Conservation (phyloP, 2,797 vertebrate genomes). For the Ispidina lecontei region DNA sequence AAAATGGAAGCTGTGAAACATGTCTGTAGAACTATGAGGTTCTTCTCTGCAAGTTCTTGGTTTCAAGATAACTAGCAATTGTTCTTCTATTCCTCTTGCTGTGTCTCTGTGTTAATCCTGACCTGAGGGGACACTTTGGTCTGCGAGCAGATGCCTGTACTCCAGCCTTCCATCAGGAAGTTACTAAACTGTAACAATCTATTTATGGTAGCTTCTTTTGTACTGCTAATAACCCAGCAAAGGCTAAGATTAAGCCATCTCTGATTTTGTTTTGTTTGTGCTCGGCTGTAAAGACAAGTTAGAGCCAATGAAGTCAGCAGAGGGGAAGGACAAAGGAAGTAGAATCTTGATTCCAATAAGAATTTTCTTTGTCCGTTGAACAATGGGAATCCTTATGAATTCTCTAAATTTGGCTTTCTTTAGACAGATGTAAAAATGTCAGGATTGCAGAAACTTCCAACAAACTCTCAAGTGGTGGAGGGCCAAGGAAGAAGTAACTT, state of each 20-base stretch:
- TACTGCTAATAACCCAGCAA: constrained; percentile 41
- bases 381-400: constrained; percentile 38
- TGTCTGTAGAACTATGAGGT: not conserved
- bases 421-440: not conserved
- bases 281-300: not conserved
- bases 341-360: constrained; percentile 62
- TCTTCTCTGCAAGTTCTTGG: not conserved
- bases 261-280: not conserved
- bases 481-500: not conserved
- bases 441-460: not conserved
- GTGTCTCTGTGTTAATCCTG: not conserved
- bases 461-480: not conserved
- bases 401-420: constrained; percentile 28
- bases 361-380: constrained; percentile 48
- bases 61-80: not conserved
- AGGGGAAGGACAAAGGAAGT: constrained; percentile 63
- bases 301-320: constrained; percentile 51
- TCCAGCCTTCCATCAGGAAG: constrained; percentile 52
- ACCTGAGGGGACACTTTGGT: not conserved
- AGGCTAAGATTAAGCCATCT: constrained; percentile 32
- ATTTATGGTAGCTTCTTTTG: constrained; percentile 67
- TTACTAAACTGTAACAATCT: constrained; percentile 49
- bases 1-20: not conserved
- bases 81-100: not conserved
- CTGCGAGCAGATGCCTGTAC: constrained; percentile 35